phyloP scores from a whole-genome alignment of 2,888 invertebrate species.

The Oscheius sp. region DNA sequence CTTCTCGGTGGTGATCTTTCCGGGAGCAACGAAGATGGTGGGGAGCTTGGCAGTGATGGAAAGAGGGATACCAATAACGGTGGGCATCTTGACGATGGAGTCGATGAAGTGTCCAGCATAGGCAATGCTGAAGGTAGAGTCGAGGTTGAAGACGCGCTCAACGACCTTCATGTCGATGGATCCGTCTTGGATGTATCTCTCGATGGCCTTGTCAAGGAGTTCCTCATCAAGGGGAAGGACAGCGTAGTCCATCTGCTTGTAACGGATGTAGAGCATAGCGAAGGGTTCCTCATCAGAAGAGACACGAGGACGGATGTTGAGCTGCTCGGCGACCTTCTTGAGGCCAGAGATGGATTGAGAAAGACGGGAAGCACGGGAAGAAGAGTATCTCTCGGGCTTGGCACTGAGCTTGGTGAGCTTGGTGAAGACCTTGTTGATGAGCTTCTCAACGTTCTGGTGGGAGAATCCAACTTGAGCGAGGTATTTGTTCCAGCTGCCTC shows the following conservation, averaged over 20 bases:
- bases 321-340: conserved; percentile 51
- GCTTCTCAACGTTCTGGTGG: conserved; percentile 56
- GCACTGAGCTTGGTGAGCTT: conserved; percentile 34
- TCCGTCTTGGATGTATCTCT: conserved; percentile 42
- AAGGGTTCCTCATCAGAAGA: conserved; percentile 32
- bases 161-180: conserved; percentile 32
- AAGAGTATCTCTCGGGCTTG: conserved; percentile 35
- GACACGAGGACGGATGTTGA: conserved; percentile 50
- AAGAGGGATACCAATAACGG: conserved; percentile 61
- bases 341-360: conserved; percentile 37
- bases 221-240: conserved; percentile 59
- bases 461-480: conserved; percentile 50
- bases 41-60: conserved; percentile 50
- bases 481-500: conserved; percentile 58
- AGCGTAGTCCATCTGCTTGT: conserved; percentile 61
- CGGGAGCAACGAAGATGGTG: conserved; percentile 44
- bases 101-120: conserved; percentile 46
- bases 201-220: conserved; percentile 39
- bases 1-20: conserved; percentile 36
- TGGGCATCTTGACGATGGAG: conserved; percentile 52
- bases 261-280: conserved; percentile 49
- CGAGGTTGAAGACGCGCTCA: conserved; percentile 43
- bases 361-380: conserved; percentile 44
- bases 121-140: conserved; percentile 38
- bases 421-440: conserved; percentile 38